A percentile compares a stretch with the other conserved stretches of the same genome.
Conservation (phyloP, 2,113 vertebrate genomes). For the Urocolius indicus region DNA sequence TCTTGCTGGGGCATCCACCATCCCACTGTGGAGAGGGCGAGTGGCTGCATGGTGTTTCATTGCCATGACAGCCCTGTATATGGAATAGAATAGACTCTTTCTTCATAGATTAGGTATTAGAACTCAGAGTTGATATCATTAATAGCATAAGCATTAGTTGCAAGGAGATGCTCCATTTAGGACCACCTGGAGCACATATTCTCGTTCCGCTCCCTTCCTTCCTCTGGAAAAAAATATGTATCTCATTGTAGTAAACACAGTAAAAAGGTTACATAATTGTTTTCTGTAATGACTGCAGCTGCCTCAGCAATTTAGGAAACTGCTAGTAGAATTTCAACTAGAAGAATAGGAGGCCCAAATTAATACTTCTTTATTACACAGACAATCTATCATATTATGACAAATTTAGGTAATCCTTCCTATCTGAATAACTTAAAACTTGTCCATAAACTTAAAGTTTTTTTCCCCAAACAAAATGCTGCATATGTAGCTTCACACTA, state of each 20-base stretch:
- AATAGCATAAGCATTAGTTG: slow-evolving; percentile 1
- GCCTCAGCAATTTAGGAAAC: neutral
- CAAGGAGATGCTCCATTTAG: neutral
- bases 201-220: neutral
- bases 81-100: neutral
- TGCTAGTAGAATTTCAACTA: neutral
- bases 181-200: neutral
- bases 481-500: neutral
- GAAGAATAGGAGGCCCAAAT: neutral
- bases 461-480: slow-evolving; percentile 14
- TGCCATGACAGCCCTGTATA: neutral
- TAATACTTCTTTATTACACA: neutral
- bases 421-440: slow-evolving; percentile 2
- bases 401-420: neutral
- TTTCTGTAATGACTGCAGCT: neutral
- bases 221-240: neutral
- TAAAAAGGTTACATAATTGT: neutral
- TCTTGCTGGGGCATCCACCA: no score
- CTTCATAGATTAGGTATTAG: neutral
- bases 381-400: neutral
- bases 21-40: no score
- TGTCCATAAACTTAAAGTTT: neutral
- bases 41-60: no score
- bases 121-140: neutral
- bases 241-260: neutral